Evolutionary conservation across 1,140 invertebrate species (phyloP).

Genomic region (Ooceraea biroi): DNA sequence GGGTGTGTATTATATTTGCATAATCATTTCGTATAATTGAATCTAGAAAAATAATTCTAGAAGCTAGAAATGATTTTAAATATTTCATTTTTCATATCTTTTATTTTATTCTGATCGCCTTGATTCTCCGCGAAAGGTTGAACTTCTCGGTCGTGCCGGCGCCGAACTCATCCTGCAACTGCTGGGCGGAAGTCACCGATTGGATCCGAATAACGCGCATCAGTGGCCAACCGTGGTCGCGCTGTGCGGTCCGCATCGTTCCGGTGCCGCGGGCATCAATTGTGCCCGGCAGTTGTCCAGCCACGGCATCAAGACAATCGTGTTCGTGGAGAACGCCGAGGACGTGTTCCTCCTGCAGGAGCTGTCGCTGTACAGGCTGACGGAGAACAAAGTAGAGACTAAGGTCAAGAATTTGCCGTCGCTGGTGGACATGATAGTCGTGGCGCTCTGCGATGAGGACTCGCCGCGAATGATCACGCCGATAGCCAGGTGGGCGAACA

Average conservation of each 20-base stretch:
- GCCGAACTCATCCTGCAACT: constrained; percentile 93
- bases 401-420: constrained; percentile 88
- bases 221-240: constrained; percentile 93
- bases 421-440: constrained; percentile 90
- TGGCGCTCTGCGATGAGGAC: constrained; percentile 88
- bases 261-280: constrained; percentile 91
- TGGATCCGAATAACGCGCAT: constrained; percentile 93
- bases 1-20: constrained; percentile 74
- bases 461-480: constrained; percentile 82
- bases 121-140: constrained; percentile 84
- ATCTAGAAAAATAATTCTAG: neutral
- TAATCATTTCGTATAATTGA: constrained; percentile 18
- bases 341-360: constrained; percentile 87
- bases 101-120: neutral
- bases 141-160: constrained; percentile 92
- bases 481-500: constrained; percentile 89
- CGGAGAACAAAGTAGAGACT: constrained; percentile 87
- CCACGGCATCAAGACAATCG: constrained; percentile 92
- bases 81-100: neutral
- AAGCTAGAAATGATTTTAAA: neutral
- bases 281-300: constrained; percentile 93
- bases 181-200: constrained; percentile 90
- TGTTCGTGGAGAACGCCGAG: constrained; percentile 88
- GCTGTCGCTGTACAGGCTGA: constrained; percentile 88
- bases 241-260: constrained; percentile 90